phyloP scores from a whole-genome alignment of 2,888 invertebrate genomes.

The Papilio demoleus region DNA sequence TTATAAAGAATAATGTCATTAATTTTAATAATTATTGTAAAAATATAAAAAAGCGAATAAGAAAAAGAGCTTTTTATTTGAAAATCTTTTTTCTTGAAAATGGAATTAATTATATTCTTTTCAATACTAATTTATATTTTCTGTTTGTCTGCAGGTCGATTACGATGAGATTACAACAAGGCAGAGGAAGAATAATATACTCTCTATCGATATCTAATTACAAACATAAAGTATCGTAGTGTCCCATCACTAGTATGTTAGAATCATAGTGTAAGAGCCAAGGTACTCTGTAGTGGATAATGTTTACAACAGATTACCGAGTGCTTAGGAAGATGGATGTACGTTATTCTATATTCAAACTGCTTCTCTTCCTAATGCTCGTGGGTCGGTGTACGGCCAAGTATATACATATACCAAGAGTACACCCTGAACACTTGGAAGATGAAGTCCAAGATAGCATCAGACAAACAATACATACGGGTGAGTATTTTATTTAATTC shows the following conservation, averaged over 20 bases:
- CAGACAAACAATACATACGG: conserved; percentile 72
- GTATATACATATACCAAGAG: conserved; percentile 58
- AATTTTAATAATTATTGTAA: no score
- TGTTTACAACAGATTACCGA: conserved; percentile 65
- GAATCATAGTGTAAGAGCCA: conserved; percentile 47
- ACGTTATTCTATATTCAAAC: conserved; percentile 74
- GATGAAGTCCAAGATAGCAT: conserved; percentile 70
- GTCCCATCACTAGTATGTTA: conserved; percentile 50
- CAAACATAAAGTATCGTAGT: conserved; percentile 68
- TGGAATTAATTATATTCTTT: not conserved
- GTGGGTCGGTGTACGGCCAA: conserved; percentile 74
- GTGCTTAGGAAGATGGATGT: conserved; percentile 74
- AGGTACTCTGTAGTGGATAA: conserved; percentile 56
- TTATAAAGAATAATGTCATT: no score
- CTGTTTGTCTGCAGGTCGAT: conserved; percentile 68
- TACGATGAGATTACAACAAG: conserved; percentile 72
- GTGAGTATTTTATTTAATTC: conserved; percentile 56
- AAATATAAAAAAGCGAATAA: not conserved
- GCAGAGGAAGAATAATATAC: conserved; percentile 60
- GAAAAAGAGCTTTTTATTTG: no score
- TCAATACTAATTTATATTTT: conserved; percentile 45
- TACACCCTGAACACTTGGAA: conserved; percentile 52
- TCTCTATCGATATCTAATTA: conserved; percentile 71
- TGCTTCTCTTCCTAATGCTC: conserved; percentile 74
- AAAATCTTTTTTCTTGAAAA: not conserved